phyloP scores from a whole-genome alignment of 2,888 invertebrate genomes.

The Melieria omissa region DNA sequence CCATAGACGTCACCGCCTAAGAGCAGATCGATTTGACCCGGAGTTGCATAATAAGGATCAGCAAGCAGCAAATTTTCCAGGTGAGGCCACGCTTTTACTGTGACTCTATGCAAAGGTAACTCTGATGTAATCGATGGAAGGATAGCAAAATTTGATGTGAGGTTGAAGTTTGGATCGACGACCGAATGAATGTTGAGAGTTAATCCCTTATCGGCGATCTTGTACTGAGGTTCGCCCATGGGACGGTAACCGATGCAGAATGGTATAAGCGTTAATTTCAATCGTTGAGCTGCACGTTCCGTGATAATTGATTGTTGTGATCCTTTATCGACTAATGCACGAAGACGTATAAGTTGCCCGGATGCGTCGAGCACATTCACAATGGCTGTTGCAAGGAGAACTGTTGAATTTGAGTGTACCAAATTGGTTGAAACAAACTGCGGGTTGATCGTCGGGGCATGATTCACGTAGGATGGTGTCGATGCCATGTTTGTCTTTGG shows the following conservation, averaged over 20 bases:
- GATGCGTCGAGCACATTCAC: neutral
- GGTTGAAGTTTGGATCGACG: neutral
- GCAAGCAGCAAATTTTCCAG: neutral
- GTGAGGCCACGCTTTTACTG: neutral
- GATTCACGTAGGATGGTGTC: neutral
- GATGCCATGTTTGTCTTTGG: neutral
- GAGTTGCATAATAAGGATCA: no score
- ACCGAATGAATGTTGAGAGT: constrained; percentile 2
- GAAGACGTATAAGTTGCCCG: constrained; percentile 4
- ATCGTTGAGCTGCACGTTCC: constrained; percentile 3
- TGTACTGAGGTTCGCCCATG: constrained; percentile 23
- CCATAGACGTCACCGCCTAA: constrained; percentile 17
- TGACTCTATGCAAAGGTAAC: neutral
- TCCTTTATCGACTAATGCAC: constrained; percentile 1
- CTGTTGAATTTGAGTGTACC: constrained; percentile 6
- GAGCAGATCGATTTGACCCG: neutral
- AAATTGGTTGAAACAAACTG: neutral
- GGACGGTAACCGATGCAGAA: constrained; percentile 21
- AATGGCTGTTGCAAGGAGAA: constrained; percentile 7
- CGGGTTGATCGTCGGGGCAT: neutral
- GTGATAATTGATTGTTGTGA: constrained; percentile 11
- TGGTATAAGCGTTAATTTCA: constrained; percentile 1
- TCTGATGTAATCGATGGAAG: constrained; percentile 2
- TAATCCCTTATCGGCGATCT: constrained; percentile 18
- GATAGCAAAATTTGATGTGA: neutral